Conservation (phyloP, 2,797 vertebrate species). For the Urophycis tenuis region DNA sequence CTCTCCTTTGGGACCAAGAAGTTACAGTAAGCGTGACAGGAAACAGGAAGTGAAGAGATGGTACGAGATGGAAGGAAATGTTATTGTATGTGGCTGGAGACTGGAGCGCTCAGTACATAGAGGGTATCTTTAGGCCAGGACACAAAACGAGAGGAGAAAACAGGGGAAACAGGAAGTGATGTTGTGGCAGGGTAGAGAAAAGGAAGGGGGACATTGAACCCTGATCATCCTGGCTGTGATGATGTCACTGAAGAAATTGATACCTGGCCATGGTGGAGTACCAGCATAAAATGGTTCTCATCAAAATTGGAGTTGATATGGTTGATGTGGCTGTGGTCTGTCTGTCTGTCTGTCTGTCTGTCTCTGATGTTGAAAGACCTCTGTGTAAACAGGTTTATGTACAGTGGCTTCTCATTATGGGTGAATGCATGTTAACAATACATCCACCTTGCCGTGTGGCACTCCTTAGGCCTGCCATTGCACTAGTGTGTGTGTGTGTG, state of each 20-base stretch:
- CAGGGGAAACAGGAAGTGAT: constrained; percentile 1
- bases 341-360: background rate
- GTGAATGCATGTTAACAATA: background rate
- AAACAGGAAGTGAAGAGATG: background rate
- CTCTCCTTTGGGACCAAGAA: background rate
- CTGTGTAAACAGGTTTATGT: background rate
- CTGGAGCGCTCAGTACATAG: background rate
- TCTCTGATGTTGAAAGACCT: background rate
- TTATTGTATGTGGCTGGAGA: background rate
- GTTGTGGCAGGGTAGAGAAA: background rate
- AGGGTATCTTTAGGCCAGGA: background rate
- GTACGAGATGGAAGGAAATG: constrained; percentile 1
- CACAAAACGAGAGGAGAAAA: background rate
- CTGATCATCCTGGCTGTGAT: background rate
- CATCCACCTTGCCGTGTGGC: background rate
- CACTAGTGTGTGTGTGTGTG: background rate
- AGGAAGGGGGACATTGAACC: background rate
- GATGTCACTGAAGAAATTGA: constrained; percentile 3
- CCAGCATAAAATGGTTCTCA: background rate
- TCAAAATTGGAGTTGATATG: no score
- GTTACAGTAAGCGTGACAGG: background rate
- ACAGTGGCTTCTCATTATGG: background rate
- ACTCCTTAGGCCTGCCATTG: background rate
- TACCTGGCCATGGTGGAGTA: background rate
- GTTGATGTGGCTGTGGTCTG: no score